Percentiles rank a stretch among this genome's conserved stretches.
Evolutionary conservation across 2,888 invertebrate genomes (phyloP).

Genomic region (Enchytraeus crypticus): DNA sequence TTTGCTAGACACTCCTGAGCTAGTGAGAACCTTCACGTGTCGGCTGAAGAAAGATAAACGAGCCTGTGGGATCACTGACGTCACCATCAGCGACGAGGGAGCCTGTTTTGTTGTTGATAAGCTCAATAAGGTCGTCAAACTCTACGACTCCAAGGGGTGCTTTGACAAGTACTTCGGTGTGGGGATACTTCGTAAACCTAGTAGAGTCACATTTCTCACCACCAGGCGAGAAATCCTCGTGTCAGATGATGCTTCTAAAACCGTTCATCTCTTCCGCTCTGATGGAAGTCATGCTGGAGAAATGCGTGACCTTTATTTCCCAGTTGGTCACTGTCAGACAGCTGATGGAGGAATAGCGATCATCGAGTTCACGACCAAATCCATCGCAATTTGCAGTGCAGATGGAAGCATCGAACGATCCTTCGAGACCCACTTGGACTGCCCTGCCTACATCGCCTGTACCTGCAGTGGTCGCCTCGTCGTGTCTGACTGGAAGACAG

Average conservation of each 20-base stretch:
- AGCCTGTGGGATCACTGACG: conserved; percentile 18
- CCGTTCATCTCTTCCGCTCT: conserved; percentile 8
- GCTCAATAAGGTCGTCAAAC: conserved; percentile 19
- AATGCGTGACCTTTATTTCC: conserved; percentile 12
- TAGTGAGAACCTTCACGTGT: background rate
- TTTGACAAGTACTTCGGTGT: conserved; percentile 10
- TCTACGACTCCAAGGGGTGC: conserved; percentile 14
- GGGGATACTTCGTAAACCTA: conserved; percentile 14
- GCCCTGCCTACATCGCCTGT: conserved; percentile 17
- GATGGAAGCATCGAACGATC: background rate
- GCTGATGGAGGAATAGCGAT: conserved; percentile 13
- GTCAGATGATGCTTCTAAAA: conserved; percentile 8
- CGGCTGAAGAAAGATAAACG: conserved; percentile 6
- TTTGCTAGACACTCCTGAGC: background rate
- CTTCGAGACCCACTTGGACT: conserved; percentile 8
- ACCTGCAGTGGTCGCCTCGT: conserved; percentile 9
- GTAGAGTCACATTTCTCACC: conserved; percentile 9
- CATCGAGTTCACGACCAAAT: conserved; percentile 14
- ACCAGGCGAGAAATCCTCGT: conserved; percentile 10
- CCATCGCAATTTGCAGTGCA: conserved; percentile 4
- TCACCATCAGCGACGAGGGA: conserved; percentile 9
- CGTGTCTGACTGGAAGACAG: conserved; percentile 14
- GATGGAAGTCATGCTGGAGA: conserved; percentile 6
- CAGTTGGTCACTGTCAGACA: conserved; percentile 13
- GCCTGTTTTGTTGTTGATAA: conserved; percentile 16